phyloP scores from a whole-genome alignment of 2,888 invertebrate genomes.

The Habroteleia sp. region DNA sequence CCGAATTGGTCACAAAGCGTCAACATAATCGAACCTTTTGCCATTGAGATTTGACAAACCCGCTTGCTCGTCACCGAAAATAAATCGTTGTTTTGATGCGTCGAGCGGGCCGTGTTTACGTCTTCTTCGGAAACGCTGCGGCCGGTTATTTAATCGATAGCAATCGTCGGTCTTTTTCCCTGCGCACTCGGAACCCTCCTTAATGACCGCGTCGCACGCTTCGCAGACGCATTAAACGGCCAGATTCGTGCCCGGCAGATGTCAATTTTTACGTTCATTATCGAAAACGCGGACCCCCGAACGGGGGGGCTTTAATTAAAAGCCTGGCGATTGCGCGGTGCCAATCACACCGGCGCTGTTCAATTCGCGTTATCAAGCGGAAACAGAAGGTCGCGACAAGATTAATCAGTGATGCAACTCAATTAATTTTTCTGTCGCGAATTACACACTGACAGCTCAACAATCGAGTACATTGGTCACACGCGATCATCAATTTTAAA shows the following conservation, averaged over 20 bases:
- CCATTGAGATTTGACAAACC: background rate
- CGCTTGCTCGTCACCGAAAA: background rate
- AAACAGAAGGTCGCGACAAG: slow-evolving; percentile 20
- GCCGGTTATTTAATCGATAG: slow-evolving; percentile 78
- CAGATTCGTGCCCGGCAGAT: slow-evolving; percentile 61
- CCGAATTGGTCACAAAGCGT: too few relatives aligned
- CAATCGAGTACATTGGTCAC: slow-evolving; percentile 14
- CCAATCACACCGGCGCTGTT: background rate
- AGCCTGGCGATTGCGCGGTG: background rate
- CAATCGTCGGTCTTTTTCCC: slow-evolving; percentile 67
- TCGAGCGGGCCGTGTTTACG: slow-evolving; percentile 34
- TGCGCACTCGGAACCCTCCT: slow-evolving; percentile 67
- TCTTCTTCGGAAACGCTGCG: slow-evolving; percentile 23
- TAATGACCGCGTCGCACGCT: slow-evolving; percentile 77
- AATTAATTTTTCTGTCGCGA: slow-evolving; percentile 28
- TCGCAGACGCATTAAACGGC: slow-evolving; percentile 63
- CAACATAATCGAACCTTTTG: too few relatives aligned
- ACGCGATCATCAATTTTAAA: too few relatives aligned
- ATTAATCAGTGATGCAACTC: slow-evolving; percentile 32
- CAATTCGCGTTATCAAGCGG: slow-evolving; percentile 24
- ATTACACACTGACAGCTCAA: slow-evolving; percentile 6
- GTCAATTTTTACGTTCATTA: slow-evolving; percentile 47
- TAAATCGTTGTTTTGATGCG: slow-evolving; percentile 35
- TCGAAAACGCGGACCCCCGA: background rate
- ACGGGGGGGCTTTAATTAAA: slow-evolving; percentile 25